A percentile compares a stretch with the other conserved stretches of the same genome.
Evolutionary conservation across 2,113 vertebrate genomes (phyloP).

Genomic region (Amia ocellicauda): DNA sequence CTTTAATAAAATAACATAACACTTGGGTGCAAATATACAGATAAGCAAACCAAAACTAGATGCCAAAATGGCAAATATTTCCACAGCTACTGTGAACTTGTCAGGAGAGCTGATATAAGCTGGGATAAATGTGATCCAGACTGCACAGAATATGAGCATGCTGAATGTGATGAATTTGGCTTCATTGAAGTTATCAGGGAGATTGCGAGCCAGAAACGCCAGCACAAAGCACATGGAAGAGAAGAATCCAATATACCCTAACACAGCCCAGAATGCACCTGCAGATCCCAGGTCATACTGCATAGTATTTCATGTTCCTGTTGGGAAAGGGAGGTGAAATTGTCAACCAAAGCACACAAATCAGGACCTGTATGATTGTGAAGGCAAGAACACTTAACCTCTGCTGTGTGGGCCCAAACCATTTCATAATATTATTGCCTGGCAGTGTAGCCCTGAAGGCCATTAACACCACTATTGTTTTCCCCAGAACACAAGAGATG

Average conservation of each 20-base stretch:
- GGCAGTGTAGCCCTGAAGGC: conserved; percentile 1
- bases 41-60: conserved; percentile 1
- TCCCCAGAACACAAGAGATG: conserved; percentile 6
- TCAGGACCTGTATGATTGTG: not conserved
- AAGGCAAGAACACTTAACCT: not conserved
- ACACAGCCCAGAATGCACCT: conserved; percentile 3
- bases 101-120: conserved; percentile 10
- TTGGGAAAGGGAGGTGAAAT: not conserved
- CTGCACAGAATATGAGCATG: conserved; percentile 12
- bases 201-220: not conserved
- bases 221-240: conserved; percentile 4
- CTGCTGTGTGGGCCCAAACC: not conserved
- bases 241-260: conserved; percentile 8
- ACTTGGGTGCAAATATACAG: conserved; percentile 7
- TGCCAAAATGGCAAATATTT: conserved; percentile 9
- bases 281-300: not conserved
- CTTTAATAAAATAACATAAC: conserved; percentile 3
- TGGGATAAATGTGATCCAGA: conserved; percentile 9
- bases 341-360: not conserved
- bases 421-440: not conserved
- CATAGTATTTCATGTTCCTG: conserved; percentile 1
- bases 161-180: conserved; percentile 7
- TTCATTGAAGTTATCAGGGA: conserved; percentile 10
- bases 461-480: conserved; percentile 14
- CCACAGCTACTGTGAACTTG: conserved; percentile 1